Evolutionary conservation across 2,888 invertebrate species (phyloP).

Genomic region (Drosophila vallismaia): DNA sequence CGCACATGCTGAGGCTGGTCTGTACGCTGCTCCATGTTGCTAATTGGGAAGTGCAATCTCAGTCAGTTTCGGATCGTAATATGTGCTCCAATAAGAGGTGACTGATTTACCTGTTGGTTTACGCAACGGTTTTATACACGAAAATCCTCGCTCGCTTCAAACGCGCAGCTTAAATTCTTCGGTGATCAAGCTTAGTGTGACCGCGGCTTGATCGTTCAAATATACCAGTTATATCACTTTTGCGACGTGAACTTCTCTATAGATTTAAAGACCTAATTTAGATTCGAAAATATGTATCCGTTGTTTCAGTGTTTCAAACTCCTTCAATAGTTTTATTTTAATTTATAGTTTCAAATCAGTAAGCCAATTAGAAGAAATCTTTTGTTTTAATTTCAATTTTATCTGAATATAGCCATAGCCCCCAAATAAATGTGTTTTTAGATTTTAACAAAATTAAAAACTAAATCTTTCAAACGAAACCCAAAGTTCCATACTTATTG

Average conservation of each 20-base stretch:
- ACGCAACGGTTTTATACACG: constrained; percentile 71
- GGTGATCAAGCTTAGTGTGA: constrained; percentile 53
- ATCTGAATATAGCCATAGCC: too few relatives aligned
- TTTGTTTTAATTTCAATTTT: too few relatives aligned
- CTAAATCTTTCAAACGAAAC: too few relatives aligned
- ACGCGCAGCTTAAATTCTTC: constrained; percentile 45
- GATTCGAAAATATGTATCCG: too few relatives aligned
- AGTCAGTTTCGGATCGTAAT: constrained; percentile 5
- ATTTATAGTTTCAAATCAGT: too few relatives aligned
- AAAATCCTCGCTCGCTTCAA: constrained; percentile 55
- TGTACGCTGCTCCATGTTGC: constrained; percentile 44
- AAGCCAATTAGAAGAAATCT: too few relatives aligned
- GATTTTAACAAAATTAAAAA: too few relatives aligned
- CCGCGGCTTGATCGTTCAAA: background rate
- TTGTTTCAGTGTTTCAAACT: too few relatives aligned
- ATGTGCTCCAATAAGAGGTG: constrained; percentile 4
- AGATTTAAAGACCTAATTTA: too few relatives aligned
- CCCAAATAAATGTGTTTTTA: too few relatives aligned
- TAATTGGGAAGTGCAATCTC: constrained; percentile 34
- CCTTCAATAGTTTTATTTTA: background rate
- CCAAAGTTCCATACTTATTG: too few relatives aligned
- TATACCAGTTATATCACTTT: background rate
- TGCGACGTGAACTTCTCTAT: background rate
- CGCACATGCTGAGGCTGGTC: constrained; percentile 54
- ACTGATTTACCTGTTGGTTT: constrained; percentile 69